Conservation (phyloP, 2,797 vertebrate genomes). For the Cossypha caffra region DNA sequence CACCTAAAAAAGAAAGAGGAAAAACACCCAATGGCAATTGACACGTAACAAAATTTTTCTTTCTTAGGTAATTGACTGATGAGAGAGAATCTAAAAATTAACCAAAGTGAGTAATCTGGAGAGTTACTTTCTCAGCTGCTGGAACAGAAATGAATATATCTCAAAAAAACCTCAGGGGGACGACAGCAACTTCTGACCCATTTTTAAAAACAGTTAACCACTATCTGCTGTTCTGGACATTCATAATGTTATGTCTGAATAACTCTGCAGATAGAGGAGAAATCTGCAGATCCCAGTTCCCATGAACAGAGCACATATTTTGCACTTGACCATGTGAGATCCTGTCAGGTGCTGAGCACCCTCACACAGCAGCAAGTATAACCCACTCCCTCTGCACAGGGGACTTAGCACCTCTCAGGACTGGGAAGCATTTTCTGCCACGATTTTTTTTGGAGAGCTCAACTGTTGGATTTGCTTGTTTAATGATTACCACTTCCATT, state of each 20-base stretch:
- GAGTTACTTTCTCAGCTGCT: not conserved
- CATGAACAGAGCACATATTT: not conserved
- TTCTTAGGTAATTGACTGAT: not conserved
- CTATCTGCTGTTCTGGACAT: not conserved
- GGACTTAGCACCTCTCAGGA: not conserved
- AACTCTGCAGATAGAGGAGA: not conserved
- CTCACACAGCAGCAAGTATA: not conserved
- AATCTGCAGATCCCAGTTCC: not conserved
- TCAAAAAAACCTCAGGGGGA: not conserved
- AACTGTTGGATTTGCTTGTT: constrained; percentile 36
- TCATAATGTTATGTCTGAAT: not conserved
- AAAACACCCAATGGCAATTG: constrained; percentile 9
- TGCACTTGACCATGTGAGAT: not conserved
- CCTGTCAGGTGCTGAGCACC: not conserved
- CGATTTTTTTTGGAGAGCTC: not conserved
- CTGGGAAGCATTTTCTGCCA: not conserved
- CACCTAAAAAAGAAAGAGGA: constrained; percentile 78
- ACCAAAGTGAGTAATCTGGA: not conserved
- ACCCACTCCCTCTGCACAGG: not conserved
- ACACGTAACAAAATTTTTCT: not conserved
- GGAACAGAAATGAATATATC: not conserved
- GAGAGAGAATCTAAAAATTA: not conserved
- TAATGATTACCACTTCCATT: constrained; percentile 52
- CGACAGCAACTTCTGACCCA: not conserved
- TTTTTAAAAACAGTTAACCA: not conserved